Base-by-base conservation (phyloP, 2,888 invertebrate species). In the Idaea straminata region DNA sequence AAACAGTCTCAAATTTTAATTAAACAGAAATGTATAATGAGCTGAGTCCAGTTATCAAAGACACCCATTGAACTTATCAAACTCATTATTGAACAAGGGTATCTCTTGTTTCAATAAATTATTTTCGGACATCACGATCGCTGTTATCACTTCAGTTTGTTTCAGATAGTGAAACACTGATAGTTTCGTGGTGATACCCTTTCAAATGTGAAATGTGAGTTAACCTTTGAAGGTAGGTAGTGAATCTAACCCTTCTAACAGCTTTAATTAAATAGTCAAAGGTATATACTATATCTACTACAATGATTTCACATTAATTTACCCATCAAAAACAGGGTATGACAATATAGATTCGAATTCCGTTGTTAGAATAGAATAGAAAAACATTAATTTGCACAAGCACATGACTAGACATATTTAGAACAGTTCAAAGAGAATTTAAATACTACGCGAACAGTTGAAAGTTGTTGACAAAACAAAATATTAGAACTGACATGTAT, bases 31-130 rank as follows among this genome's bases (percentile, higher is more conserved):
- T 25, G 25, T 25, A 25, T 25, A 25, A 25, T 25, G 25, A 25
- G 25, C 25, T 2, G 25, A 25, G 25, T 25, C 13, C 47, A 7
- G 47, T 47, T 47, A 47, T 47, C 47, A 47, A 47, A 47, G 47
- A 7, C 47, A 47, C 7, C 47, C 47, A 47, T 47, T 47, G 47
- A 47, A 47, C 47, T 47, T 47, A 47, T 47, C 47, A 7, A 47
- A 10, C 5, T 47, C 13, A 47, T 13, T 47, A 47, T 47, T 10
- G 13, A 47, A 47, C 47, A 47, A 2, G 7, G 25, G 47, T 13
- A 47, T 47, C 47, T 47, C 47, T 47, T 47, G 47, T 47, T 47
- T 47, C 47, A 47, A 47, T 47, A 47, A 47, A 47, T 47, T 47
- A 47, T 47, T 47, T 7, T 47, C 47, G 47, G 47, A 47, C 47